Percentiles rank a stretch among this genome's conserved stretches.
Evolutionary conservation across 2,888 invertebrate genomes (phyloP).

Genomic region (Anagyrus pseudococci): DNA sequence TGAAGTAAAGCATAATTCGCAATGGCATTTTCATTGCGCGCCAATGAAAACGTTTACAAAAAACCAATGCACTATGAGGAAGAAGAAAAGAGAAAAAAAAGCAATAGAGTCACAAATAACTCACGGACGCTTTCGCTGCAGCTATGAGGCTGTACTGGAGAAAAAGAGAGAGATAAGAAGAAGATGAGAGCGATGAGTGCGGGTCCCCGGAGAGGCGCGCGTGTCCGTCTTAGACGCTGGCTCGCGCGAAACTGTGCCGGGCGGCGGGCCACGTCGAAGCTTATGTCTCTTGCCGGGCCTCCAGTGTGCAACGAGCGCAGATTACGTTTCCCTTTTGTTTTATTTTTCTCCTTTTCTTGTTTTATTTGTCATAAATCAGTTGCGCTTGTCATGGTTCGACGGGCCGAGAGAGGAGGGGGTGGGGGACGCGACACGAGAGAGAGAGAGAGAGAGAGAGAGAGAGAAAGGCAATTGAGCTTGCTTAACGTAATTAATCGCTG

Average conservation of each 20-base stretch:
- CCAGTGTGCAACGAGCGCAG: neutral
- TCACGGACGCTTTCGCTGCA: too few species aligned
- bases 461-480: too few species aligned
- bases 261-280: conserved; percentile 27
- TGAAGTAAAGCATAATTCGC: too few species aligned
- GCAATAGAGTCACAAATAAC: neutral
- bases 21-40: too few species aligned
- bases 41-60: too few species aligned
- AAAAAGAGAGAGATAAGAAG: neutral
- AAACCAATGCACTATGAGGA: neutral
- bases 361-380: conserved; percentile 14
- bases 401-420: neutral
- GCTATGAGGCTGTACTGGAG: too few species aligned
- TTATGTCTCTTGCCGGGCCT: conserved; percentile 25
- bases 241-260: conserved; percentile 35
- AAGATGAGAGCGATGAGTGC: neutral
- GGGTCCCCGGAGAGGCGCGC: neutral
- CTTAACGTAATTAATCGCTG: too few species aligned
- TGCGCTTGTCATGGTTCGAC: neutral
- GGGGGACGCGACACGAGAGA: neutral
- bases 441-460: neutral
- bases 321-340: conserved; percentile 4
- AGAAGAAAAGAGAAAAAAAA: neutral
- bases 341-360: neutral
- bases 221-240: conserved; percentile 35